Conservation (phyloP, 2,797 vertebrate genomes). For the Cossypha heuglini region DNA sequence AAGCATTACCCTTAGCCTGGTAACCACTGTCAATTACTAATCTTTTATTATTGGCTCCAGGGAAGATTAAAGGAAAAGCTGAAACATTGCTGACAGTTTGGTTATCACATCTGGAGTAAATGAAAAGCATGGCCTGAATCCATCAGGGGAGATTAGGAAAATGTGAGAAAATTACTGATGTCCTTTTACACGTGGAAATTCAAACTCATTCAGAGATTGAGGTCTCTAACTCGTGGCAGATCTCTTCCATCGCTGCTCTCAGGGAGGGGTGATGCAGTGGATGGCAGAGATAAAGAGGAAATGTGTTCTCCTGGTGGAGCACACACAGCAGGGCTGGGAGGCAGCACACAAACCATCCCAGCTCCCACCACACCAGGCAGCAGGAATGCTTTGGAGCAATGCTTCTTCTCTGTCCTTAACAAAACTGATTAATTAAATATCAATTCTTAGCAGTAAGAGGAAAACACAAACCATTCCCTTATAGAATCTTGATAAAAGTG, state of each 20-base stretch:
- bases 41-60: constrained; percentile 89
- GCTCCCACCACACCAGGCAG: neutral
- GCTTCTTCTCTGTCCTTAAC: neutral
- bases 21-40: constrained; percentile 75
- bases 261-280: neutral
- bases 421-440: neutral
- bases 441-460: neutral
- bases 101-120: constrained; percentile 93
- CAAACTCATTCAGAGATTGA: constrained; percentile 37
- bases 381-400: neutral
- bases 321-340: neutral
- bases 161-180: constrained; percentile 90
- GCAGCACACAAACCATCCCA: neutral
- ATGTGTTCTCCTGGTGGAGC: neutral
- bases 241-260: neutral
- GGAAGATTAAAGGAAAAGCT: constrained; percentile 90
- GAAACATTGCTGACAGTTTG: constrained; percentile 89
- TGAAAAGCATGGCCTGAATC: constrained; percentile 96
- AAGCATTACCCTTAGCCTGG: constrained; percentile 70
- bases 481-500: neutral
- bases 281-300: neutral
- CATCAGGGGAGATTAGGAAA: constrained; percentile 91
- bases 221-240: constrained; percentile 25
- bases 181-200: constrained; percentile 86
- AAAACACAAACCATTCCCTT: neutral